phyloP scores from a whole-genome alignment of 1,140 invertebrate genomes.

The Galendromus occidentalis region DNA sequence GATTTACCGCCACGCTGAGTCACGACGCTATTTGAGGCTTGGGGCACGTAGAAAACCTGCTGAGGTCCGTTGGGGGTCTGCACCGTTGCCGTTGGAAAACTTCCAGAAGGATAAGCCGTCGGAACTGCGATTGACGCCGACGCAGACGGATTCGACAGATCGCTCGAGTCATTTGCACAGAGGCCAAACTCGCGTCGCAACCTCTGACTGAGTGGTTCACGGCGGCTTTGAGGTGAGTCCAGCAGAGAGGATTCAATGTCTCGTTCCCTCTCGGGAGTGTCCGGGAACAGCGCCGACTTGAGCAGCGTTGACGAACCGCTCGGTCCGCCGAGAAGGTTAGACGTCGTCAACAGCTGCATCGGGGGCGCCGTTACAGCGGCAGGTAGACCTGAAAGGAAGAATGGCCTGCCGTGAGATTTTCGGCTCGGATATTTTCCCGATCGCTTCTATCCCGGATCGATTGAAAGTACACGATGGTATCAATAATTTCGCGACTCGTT shows the following conservation, averaged over 20 bases:
- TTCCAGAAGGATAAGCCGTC: not conserved
- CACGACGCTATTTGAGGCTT: not conserved
- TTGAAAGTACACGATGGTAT: no score
- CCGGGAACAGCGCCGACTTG: conserved; percentile 10
- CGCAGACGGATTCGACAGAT: not conserved
- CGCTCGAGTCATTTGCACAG: not conserved
- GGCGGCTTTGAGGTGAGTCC: not conserved
- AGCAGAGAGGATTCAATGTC: not conserved
- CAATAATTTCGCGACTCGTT: no score
- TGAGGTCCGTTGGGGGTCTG: conserved; percentile 10
- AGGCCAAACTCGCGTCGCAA: conserved; percentile 11
- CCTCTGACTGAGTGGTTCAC: not conserved
- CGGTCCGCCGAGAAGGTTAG: not conserved
- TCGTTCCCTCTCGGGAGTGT: conserved; percentile 5
- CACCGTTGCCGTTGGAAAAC: conserved; percentile 5
- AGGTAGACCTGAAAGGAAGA: not conserved
- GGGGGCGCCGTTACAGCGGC: conserved; percentile 9
- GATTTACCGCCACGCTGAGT: not conserved
- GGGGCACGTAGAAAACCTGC: conserved; percentile 11
- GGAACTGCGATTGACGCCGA: not conserved
- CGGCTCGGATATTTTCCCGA: no score
- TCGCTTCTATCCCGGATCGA: no score
- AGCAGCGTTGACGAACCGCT: not conserved
- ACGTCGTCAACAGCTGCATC: not conserved
- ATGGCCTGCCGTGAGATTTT: no score